Base-by-base conservation (phyloP, 2,113 vertebrate genomes). In the Saguinus imperator region DNA sequence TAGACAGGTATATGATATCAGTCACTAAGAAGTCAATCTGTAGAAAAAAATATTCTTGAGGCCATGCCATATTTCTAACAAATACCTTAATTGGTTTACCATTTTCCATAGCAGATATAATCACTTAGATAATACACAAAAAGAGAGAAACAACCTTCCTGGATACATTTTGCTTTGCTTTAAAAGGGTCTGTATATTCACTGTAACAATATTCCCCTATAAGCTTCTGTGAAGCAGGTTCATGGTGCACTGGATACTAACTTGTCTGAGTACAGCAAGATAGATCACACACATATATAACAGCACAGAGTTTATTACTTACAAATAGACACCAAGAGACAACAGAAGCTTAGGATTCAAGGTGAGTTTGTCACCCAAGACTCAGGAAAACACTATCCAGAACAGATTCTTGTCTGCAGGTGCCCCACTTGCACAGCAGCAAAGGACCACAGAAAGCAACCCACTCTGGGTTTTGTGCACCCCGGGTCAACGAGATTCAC, bases 11-110 rank as follows among this genome's bases (percentile, higher is more conserved):
- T 23, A 29, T 89, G n/a, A 80, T 18, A 14, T 45, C 27, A 73
- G 80, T 25, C 17, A 70, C 43, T 23, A 61, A 82, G 35, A 48
- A 89, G 37, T 66, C 8, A 27, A 66, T 76, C 23, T 86, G 32
- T 64, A 94, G 57, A 79, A 72, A 64, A 52, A 14, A 58, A 18
- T 25, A 84, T 96, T 77, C 45, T 48, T 94, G 66, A 94, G 85
- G 37, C 11, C 37, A 35, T 70, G 25, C 3, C 32, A 45, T 68
- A 43, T 6, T 66, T 16, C 8, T 75, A 40, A 80, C 14, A 70
- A 58, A 89, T 70, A 82, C 8, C 23, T 92, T 57, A 45, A 85
- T 91, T 48, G 16, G 0, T 81, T 88, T 73, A 87, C 66, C 29
- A 58, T 92, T 87, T 94, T 80, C 37, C 37, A 32, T 52, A 86